Evolutionary conservation across 2,113 vertebrate species (phyloP), one percentile per base, ranked within the genome.

Genomic region (Psittacara wagleri): DNA sequence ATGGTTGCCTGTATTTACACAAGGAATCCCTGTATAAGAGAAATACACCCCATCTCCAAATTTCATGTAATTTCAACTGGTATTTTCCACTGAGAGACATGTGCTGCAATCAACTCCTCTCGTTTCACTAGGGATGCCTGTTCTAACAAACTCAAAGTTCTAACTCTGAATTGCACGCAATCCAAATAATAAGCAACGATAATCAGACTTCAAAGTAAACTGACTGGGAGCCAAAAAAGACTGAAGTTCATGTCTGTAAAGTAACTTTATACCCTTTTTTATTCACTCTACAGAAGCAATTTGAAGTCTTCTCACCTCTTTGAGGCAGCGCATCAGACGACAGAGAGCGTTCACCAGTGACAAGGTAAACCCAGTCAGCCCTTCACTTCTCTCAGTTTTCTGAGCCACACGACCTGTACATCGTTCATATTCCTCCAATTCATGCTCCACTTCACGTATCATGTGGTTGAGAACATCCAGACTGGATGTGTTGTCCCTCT

Each of bases 331-430:
- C 62, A 99, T 98, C 62, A 99, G 95, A 43, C 98, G 98, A 55
- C 98, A 98, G 17, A 99, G 95, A 12, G 97, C 97, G 2, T 98
- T 98, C 73, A 99, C 98, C 88, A 99, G 96, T 0, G 98, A 98
- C 28, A 98, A 92, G 6, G 99, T 99, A 90, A 99, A 99, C 39
- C 99, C 99, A 0, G 98, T 98, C 17, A 99, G 97, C 2, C 99
- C 98, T 41, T 98, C 98, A 19, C 89, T 88, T 8, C 69, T 96
- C 77, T 95, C 96, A 7, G 80, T 67, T 18, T 73, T 93, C 49
- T 94, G 95, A 76, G 93, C 94, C 46, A 97, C 94, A 10, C 90
- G 95, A 43, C 98, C 97, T n/a, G 97, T 98, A 88, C 97, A 97
- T 15, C 52, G 96, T 73, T 98, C 98, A n/a, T 99, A 97, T 35